These are phyloP conservation scores for Porites evermanni DNA, from an alignment of 92 coral and sea anemone genomes.

Conservation along the genomic window DNA sequence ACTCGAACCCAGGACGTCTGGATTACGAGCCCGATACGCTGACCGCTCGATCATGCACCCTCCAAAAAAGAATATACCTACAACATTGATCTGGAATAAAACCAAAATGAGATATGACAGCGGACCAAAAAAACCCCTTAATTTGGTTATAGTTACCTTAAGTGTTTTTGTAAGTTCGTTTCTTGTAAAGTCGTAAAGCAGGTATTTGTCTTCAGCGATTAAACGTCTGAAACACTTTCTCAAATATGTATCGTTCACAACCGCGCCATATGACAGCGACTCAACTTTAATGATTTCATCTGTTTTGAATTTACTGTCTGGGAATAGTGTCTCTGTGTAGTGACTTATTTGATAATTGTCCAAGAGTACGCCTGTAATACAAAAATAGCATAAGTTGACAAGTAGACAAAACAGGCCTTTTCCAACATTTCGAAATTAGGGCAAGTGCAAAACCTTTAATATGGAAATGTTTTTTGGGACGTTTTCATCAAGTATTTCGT, in stretches of 20 bases:
- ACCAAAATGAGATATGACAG: slow-evolving; percentile 51
- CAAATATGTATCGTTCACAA: slow-evolving; percentile 67
- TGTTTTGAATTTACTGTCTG: slow-evolving; percentile 62
- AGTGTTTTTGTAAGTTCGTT: slow-evolving; percentile 64
- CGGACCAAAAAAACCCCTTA: slow-evolving; percentile 54
- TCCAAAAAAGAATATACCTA: background rate
- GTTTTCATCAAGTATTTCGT: too few species aligned
- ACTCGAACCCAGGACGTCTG: too few species aligned
- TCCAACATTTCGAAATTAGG: too few species aligned
- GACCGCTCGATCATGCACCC: background rate
- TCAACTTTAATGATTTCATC: slow-evolving; percentile 73
- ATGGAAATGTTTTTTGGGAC: too few species aligned
- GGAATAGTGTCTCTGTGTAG: slow-evolving; percentile 41
- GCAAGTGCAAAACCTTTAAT: too few species aligned
- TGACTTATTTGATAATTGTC: slow-evolving; percentile 81
- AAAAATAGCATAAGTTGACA: background rate
- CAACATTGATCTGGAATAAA: slow-evolving; percentile 21
- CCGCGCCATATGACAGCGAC: slow-evolving; percentile 78
- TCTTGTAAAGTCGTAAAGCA: slow-evolving; percentile 64
- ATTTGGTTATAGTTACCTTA: slow-evolving; percentile 44
- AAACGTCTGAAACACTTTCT: slow-evolving; percentile 66
- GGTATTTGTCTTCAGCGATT: slow-evolving; percentile 70
- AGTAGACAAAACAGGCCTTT: too few species aligned
- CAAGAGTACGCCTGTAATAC: slow-evolving; percentile 75
- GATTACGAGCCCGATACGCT: too few species aligned